Percentiles rank a stretch among this genome's conserved stretches.
phyloP scores from a whole-genome alignment of 2,113 vertebrate species.

The Lipophrys pholis region DNA sequence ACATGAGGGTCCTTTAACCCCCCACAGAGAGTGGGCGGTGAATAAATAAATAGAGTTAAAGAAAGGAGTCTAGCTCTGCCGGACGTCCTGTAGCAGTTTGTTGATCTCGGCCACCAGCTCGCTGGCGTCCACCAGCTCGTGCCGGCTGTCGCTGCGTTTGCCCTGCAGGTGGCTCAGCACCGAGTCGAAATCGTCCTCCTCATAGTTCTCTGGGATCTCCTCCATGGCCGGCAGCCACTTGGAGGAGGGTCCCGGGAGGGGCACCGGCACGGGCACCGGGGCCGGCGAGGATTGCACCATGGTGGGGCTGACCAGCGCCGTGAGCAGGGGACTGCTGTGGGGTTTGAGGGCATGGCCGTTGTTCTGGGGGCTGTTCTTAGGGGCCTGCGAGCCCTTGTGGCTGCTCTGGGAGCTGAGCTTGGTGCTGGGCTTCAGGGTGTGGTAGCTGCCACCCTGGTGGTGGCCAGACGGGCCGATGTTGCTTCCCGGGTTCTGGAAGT shows the following conservation, averaged over 20 bases:
- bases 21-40: not conserved
- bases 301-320: conserved; percentile 67
- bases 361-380: conserved; percentile 74
- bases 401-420: conserved; percentile 81
- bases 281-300: conserved; percentile 52
- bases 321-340: conserved; percentile 62
- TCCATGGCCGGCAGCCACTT: conserved; percentile 99
- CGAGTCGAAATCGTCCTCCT: conserved; percentile 97
- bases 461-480: conserved; percentile 86
- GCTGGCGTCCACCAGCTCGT: conserved; percentile 96
- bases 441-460: conserved; percentile 73
- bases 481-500: conserved; percentile 93
- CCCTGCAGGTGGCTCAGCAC: conserved; percentile 92
- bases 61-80: conserved; percentile 87
- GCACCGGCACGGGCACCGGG: conserved; percentile 2
- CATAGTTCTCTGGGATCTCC: conserved; percentile 98
- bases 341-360: conserved; percentile 40
- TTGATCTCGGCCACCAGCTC: conserved; percentile 99
- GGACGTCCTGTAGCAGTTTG: conserved; percentile 96
- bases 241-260: conserved; percentile 80
- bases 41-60: conserved; percentile 29
- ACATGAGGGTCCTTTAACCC: too few relatives aligned
- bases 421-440: conserved; percentile 78
- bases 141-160: conserved; percentile 88
- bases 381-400: conserved; percentile 58